phyloP scores from a whole-genome alignment of 2,797 vertebrate species.

The Sparus aurata region DNA sequence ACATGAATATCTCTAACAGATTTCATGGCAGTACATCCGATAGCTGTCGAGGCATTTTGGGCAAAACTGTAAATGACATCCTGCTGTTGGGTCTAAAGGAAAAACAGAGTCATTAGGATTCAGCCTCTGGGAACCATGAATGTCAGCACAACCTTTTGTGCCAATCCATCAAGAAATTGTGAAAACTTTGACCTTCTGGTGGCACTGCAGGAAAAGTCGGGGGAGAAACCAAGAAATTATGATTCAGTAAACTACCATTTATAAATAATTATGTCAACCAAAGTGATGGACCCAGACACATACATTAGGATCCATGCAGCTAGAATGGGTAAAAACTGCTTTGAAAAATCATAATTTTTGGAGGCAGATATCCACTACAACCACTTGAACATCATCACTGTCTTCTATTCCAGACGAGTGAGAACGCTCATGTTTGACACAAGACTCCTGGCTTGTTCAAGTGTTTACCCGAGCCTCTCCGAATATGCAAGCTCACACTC shows the following conservation, averaged over 20 bases:
- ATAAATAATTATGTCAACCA: neutral
- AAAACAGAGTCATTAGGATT: neutral
- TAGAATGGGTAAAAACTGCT: neutral
- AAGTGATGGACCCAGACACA: neutral
- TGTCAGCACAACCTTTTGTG: neutral
- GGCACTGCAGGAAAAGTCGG: neutral
- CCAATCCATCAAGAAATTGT: neutral
- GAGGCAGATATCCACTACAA: neutral
- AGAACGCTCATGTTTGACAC: slow-evolving; percentile 29
- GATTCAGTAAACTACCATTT: neutral
- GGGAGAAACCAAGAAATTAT: neutral
- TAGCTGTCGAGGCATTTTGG: neutral
- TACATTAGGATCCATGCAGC: neutral
- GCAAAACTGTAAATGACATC: neutral
- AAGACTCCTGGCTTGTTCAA: slow-evolving; percentile 32
- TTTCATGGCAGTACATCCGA: neutral
- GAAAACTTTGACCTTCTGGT: neutral
- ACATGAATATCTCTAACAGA: neutral
- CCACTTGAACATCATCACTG: slow-evolving; percentile 2
- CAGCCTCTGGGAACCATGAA: neutral
- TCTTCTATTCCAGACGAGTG: slow-evolving; percentile 13
- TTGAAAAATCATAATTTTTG: neutral
- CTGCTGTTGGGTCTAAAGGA: neutral
- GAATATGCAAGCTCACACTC: slow-evolving; percentile 46
- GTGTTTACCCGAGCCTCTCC: slow-evolving; percentile 51